Evolutionary conservation across 2,797 vertebrate species (phyloP).

Genomic region (Vipera latastei): DNA sequence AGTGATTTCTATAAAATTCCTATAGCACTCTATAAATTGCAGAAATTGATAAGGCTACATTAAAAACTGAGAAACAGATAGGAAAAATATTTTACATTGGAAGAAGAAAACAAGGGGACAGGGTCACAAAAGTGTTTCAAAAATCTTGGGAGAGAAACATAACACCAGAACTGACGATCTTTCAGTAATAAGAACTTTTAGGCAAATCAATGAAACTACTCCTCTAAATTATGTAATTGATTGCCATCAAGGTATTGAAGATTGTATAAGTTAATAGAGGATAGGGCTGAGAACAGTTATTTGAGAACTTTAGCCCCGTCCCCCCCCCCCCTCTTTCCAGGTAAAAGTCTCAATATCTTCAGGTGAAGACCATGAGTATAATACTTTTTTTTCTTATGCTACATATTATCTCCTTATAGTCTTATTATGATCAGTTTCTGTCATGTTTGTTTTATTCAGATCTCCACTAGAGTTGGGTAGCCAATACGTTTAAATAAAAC

Average conservation of each 20-base stretch:
- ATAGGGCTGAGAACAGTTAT: neutral
- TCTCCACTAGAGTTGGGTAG: neutral
- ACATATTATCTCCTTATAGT: neutral
- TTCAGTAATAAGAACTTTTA: neutral
- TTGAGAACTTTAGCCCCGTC: neutral
- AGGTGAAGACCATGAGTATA: neutral
- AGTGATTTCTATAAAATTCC: neutral
- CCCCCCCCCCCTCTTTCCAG: neutral
- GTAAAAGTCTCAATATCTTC: neutral
- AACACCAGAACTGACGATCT: neutral
- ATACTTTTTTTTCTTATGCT: neutral
- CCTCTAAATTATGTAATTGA: neutral
- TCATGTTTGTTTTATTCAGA: neutral
- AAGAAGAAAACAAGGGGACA: neutral
- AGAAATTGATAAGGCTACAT: neutral
- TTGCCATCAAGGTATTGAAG: neutral
- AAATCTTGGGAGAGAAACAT: neutral
- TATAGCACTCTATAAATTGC: neutral
- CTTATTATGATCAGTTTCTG: neutral
- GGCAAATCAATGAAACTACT: neutral
- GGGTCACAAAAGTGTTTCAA: neutral
- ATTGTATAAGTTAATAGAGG: neutral
- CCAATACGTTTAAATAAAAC: neutral
- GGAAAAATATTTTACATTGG: neutral
- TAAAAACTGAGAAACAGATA: neutral